Base-by-base conservation (phyloP, 2,797 vertebrate genomes). In the Macrochelys suwanniensis region DNA sequence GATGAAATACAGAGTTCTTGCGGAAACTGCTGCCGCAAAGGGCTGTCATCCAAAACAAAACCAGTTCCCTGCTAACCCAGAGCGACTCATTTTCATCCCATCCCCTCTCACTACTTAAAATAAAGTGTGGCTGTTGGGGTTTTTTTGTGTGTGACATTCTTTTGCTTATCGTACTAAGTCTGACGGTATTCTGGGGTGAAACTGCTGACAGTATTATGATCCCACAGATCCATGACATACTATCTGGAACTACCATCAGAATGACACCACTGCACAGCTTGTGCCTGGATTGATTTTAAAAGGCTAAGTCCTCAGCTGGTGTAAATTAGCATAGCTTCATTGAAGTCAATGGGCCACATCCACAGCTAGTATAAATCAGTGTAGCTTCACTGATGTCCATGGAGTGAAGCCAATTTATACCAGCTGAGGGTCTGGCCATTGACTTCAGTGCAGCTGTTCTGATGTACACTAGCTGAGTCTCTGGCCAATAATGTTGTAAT, bases 11-110 rank as follows among this genome's bases (percentile, higher is more conserved):
- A 96, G 95, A 91, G 90, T 92, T n/a, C 0, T 96, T 96, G 94
- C 94, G 80, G 93, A 96, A 98, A 97, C 97, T 82, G 90, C 93
- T 96, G 97, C 95, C 95, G 92, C 97, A 97, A 95, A 94, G 95
- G 97, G 85, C 93, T 90, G 96, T 94, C 53, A 37, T 95, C 95
- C 97, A 97, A 97, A 97, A 95, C 3, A 5, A 93, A 97, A 96
- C 61, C 74, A 95, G 95, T 95, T 97, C 93, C 93, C 90, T 93
- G 84, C 1, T 0, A 93, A 92, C 0, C 42, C 79, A 3, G n/a
- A 95, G 88, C 4, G 4, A 89, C 95, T 96, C 42, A 5, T 95
- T 94, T 59, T 83, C 84, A 80, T 59, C 92, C 82, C 26, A 51
- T 95, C 50, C 56, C 82, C 80, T 95, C 78, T 95, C 86, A 53